Evolutionary conservation across 2,888 invertebrate species (phyloP).

Genomic region (Drosophila robusta): DNA sequence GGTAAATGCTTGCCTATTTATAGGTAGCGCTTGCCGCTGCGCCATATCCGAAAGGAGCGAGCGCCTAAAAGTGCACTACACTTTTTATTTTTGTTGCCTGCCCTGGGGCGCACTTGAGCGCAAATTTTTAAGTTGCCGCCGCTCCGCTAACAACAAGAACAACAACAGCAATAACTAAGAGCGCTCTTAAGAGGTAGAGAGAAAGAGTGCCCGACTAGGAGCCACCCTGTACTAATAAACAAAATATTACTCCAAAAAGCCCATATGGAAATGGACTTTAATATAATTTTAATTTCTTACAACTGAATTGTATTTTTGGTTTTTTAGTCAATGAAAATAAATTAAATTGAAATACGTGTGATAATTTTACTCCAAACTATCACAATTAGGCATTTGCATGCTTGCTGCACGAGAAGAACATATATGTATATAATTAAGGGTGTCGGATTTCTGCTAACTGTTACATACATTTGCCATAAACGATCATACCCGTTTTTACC

Average conservation of each 20-base stretch:
- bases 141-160: constrained; percentile 30
- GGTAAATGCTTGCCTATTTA: constrained; percentile 8
- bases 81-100: constrained; percentile 28
- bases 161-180: constrained; percentile 2
- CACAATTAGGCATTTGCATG: too few species aligned
- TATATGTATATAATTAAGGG: too few species aligned
- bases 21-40: background rate
- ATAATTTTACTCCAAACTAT: too few species aligned
- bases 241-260: too few species aligned
- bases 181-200: too few species aligned
- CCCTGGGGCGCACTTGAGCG: constrained; percentile 35
- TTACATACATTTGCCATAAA: background rate
- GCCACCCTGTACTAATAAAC: background rate
- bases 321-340: too few species aligned
- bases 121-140: constrained; percentile 50
- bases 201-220: background rate
- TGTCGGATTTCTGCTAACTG: too few species aligned
- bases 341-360: too few species aligned
- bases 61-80: constrained; percentile 40
- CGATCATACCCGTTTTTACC: background rate
- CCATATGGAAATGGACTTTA: too few species aligned
- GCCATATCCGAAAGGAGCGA: background rate
- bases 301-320: too few species aligned
- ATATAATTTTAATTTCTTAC: too few species aligned
- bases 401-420: too few species aligned